Evolutionary conservation across 2,888 invertebrate genomes (phyloP), one percentile per base, ranked within the genome.

Genomic region (Lochmaea capreae): DNA sequence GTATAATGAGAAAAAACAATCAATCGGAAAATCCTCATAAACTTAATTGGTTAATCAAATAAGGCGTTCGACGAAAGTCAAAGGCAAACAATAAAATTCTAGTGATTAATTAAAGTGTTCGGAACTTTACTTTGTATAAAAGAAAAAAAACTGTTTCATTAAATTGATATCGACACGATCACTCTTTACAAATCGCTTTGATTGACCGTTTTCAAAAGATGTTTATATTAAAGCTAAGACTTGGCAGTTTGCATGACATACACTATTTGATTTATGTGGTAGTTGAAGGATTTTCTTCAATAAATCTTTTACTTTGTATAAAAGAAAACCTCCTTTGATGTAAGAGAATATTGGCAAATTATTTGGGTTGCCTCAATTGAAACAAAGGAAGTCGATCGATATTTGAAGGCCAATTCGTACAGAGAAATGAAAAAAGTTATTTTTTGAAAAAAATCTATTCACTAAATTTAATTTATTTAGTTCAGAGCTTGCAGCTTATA

Each of bases 241-340:
- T 66, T 68, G 68, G 65, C 42, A 59, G 72, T 67, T 74, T 74
- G 73, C 79, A 80, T 79, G 77, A 78, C 73, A 33, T 33, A 33
- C n/a, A n/a, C 33, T 33, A 33, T 33, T 69, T 80, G 80, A 80
- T 80, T 80, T 78, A 80, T 80, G 79, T 74, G 77, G 73, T 77
- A 71, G 76, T 73, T 72, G 77, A 71, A 75, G 73, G 74, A 72
- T 72, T 75, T 77, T 73, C 78, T 72, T 78, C 74, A 76, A 78
- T 80, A 79, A 79, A 80, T 78, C 79, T 78, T 76, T 74, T 73
- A 73, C 74, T 76, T 74, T n/a, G 18, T 75, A 78, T 76, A 78
- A 80, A 79, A 78, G 80, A 75, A 67, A 62, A 74, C 76, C 78
- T 76, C 73, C 76, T 76, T 79, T 79, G 76, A 76, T 74, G 76